Evolutionary conservation across 2,888 invertebrate species (phyloP), one percentile per base, ranked within the genome.

Genomic region (Metallyticus violacea): DNA sequence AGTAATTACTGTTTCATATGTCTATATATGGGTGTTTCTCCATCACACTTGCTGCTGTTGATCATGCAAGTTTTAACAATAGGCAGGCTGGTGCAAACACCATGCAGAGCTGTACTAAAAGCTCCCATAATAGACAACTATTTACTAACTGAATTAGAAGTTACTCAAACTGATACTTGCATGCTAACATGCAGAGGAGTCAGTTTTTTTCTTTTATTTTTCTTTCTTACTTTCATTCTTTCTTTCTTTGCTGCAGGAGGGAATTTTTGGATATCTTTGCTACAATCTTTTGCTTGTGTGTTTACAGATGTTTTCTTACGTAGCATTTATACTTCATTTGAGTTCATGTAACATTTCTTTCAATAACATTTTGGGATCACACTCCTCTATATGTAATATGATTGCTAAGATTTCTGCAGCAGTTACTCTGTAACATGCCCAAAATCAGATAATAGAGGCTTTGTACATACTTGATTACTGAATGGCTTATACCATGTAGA

Each of bases 71-170:
- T 26, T 1, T n/a, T 6, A 26, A 76, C 26, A 62, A 26, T 76
- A 83, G 28, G 77, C 83, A 83, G 29, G 83, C 77, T 83, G 83
- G n/a, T 27, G 15, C 83, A 83, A 25, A 26, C 28, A 26, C 83
- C 83, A 83, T 77, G 83, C 62, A 28, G 77, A 83, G 77, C 83
- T 83, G 77, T 28, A 83, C 28, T 83, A 83, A 62, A 62, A 62
- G 77, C 40, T 83, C 83, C 77, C 76, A 25, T 83, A 26, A 77
- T 83, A 83, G 83, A 26, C 83, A 83, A 79, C 9, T 77, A 15
- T 26, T 83, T 83, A 83, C 83, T 83, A 83, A 83, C 83, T 83
- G 25, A 83, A 83, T 29, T 83, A 77, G 62, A 83, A 83, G 29
- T 77, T 28, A 29, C n/a, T 77, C 40, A 62, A 62, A 15, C 77